Percentiles rank a stretch among this genome's conserved stretches.
Evolutionary conservation across 1,140 invertebrate genomes (phyloP).

Genomic region (Brachionus plicatilis): DNA sequence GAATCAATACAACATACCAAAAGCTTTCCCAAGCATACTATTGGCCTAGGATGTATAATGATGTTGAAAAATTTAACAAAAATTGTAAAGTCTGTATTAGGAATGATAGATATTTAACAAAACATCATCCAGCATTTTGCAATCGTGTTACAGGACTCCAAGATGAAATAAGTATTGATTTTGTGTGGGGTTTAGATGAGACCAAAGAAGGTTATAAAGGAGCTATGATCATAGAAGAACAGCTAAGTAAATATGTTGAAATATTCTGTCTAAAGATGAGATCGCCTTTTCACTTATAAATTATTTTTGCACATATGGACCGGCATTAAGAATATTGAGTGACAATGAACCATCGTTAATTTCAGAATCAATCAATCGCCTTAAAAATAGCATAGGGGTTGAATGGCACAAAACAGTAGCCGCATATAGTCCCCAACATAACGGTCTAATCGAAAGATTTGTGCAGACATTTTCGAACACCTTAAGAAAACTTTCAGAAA

Average conservation of each 20-base stretch:
- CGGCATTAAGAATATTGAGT: background rate
- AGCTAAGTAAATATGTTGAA: background rate
- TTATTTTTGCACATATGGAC: background rate
- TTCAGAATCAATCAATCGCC: slow-evolving; percentile 7
- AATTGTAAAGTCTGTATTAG: background rate
- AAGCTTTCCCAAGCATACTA: background rate
- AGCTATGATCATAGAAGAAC: background rate
- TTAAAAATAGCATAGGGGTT: slow-evolving; percentile 40
- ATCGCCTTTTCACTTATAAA: background rate
- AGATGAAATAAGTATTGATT: slow-evolving; percentile 9
- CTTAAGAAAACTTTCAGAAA: no score
- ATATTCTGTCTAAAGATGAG: background rate
- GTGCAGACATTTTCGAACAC: no score
- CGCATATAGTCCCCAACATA: background rate
- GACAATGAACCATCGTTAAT: background rate
- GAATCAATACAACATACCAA: background rate
- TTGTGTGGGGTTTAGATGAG: background rate
- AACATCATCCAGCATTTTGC: no score
- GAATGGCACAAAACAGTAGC: background rate
- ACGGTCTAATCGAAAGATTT: background rate
- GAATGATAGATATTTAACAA: background rate
- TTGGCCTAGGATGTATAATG: background rate
- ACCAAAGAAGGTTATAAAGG: background rate
- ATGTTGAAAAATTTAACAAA: slow-evolving; percentile 4
- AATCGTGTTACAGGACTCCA: background rate